Base-by-base conservation (phyloP, 2,797 vertebrate species). In the Vultur gryphus region DNA sequence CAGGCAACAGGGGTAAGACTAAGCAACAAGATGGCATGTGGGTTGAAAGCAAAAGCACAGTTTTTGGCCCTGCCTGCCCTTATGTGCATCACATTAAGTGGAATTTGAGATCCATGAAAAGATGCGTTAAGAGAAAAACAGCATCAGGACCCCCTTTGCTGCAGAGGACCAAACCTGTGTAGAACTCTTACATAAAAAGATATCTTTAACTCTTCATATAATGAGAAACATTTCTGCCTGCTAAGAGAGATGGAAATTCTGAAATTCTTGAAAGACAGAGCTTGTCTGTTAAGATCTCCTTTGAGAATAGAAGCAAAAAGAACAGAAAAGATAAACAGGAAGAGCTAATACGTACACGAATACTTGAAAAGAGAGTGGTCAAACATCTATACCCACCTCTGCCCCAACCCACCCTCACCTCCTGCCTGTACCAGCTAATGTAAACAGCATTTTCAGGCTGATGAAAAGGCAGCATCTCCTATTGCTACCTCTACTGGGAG, bases 401-500 rank as follows among this genome's bases (percentile, higher is more conserved):
- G 76, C 55, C 65, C 69, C 65, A 75, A 6, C 29, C 9, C 52
- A 62, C 17, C 64, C 64, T 82, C 72, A 87, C 65, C 85, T 93
- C 85, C 80, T 55, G 31, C 66, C 54, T 79, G 51, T 21, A 86
- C 70, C 80, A 94, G 69, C 57, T 71, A 94, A 95, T 8, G 29
- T 28, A 97, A 91, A 87, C 92, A 95, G 51, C 76, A 57, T 87
- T 96, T 94, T 75, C 44, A 83, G 69, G 70, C 85, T 69, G 88
- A 97, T 93, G 94, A 88, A 94, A 94, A 96, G 79, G 90, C 82
- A 90, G 82, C 86, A 54, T 89, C 65, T 83, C 84, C 73, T 91
- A 54, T 23, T 48, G 61, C 57, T 89, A 7, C 66, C 90, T 93
- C 75, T 87, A 58, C 49, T 91, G 91, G 91, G 78, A 89, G 65